phyloP scores from a whole-genome alignment of 2,888 invertebrate genomes.

The Lasioglossum vierecki region DNA sequence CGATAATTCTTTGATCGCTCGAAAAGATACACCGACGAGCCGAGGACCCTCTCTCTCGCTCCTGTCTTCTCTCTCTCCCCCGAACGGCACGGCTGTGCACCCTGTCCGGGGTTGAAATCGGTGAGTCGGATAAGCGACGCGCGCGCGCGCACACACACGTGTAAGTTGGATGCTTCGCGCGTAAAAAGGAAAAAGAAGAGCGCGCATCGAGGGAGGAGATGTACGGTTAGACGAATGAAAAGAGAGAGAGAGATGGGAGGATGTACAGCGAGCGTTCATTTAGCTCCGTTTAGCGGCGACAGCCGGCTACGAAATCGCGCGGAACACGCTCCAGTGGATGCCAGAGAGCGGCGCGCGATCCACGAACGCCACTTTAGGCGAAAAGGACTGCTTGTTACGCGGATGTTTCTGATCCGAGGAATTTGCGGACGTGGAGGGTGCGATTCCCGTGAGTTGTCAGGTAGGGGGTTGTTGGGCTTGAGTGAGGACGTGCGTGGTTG shows the following conservation, averaged over 20 bases:
- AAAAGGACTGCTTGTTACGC: conserved; percentile 50
- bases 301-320: conserved; percentile 67
- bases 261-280: conserved; percentile 59
- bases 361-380: conserved; percentile 46
- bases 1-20: conserved; percentile 82
- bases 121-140: conserved; percentile 55
- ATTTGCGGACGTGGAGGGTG: conserved; percentile 4
- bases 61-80: not conserved
- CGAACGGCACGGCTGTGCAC: conserved; percentile 8
- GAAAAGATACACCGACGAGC: conserved; percentile 77
- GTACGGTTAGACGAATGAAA: not conserved
- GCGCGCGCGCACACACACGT: conserved; percentile 38
- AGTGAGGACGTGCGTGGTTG: not conserved
- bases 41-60: conserved; percentile 25
- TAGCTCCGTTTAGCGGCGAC: conserved; percentile 64
- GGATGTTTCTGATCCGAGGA: conserved; percentile 30
- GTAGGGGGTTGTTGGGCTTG: not conserved
- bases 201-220: conserved; percentile 15
- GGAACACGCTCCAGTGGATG: conserved; percentile 43
- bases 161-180: conserved; percentile 58
- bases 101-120: conserved; percentile 43
- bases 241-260: conserved; percentile 23
- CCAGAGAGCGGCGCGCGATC: conserved; percentile 25
- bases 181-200: conserved; percentile 31
- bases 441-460: not conserved